Evolutionary conservation across 2,113 vertebrate genomes (phyloP).

Genomic region (Corythoichthys intestinalis): DNA sequence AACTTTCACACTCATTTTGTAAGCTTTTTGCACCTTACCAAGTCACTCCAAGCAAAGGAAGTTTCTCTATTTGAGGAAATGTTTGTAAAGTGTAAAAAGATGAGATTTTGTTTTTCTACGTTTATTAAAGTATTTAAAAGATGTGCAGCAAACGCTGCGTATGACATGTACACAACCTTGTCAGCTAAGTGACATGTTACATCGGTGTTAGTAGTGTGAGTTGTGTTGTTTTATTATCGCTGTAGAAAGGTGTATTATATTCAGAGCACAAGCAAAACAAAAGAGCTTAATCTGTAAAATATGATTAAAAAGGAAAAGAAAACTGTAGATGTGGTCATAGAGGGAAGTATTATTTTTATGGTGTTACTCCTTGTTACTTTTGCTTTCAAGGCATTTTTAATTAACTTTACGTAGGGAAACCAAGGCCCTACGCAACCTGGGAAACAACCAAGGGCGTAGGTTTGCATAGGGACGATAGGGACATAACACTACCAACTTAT

Average conservation of each 20-base stretch:
- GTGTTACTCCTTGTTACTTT: slow-evolving; percentile 46
- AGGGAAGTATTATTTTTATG: background rate
- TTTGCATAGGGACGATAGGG: too few species aligned
- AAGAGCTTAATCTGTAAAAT: slow-evolving; percentile 76
- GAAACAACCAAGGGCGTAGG: slow-evolving; percentile 6
- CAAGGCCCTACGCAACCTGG: slow-evolving; percentile 22
- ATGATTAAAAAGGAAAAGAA: slow-evolving; percentile 59
- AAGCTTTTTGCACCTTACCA: slow-evolving; percentile 56
- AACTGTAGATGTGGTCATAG: slow-evolving; percentile 47
- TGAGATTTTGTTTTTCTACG: slow-evolving; percentile 50
- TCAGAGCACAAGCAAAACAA: slow-evolving; percentile 28
- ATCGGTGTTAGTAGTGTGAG: slow-evolving; percentile 39
- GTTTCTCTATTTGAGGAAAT: slow-evolving; percentile 57
- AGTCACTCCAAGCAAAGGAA: slow-evolving; percentile 36
- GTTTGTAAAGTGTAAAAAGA: slow-evolving; percentile 74
- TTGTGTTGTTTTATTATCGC: slow-evolving; percentile 67
- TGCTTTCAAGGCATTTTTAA: slow-evolving; percentile 53
- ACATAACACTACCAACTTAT: too few species aligned
- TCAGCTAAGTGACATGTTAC: slow-evolving; percentile 47
- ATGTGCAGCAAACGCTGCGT: slow-evolving; percentile 61
- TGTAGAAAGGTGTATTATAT: slow-evolving; percentile 82
- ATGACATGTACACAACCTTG: slow-evolving; percentile 75
- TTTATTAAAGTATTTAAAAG: slow-evolving; percentile 66
- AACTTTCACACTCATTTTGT: slow-evolving; percentile 20
- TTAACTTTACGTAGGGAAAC: slow-evolving; percentile 29